phyloP scores from a whole-genome alignment of 2,797 vertebrate genomes.

The Oophaga sylvatica region DNA sequence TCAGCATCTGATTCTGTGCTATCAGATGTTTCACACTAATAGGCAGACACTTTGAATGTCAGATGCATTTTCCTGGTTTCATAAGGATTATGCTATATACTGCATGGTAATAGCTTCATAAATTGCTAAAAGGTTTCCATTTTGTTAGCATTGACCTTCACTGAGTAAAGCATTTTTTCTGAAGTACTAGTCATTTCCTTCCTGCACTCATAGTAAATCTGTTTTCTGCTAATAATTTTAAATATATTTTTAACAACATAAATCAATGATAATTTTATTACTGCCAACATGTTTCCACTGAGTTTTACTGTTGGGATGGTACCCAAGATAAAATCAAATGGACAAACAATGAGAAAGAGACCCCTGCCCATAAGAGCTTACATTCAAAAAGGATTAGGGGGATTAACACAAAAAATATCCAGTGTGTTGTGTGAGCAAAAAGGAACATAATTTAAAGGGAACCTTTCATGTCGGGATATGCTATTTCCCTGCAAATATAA shows the following conservation, averaged over 20 bases:
- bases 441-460: too few relatives aligned
- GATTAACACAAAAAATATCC: too few relatives aligned
- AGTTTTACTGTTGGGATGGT: background rate
- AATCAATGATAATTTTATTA: background rate
- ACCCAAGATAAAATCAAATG: background rate
- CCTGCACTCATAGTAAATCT: background rate
- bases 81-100: conserved; percentile 27
- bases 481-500: too few relatives aligned
- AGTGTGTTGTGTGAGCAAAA: too few relatives aligned
- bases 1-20: background rate
- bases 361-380: too few relatives aligned
- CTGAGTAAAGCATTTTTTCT: background rate
- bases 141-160: conserved; percentile 46
- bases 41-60: background rate
- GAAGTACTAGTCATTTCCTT: conserved; percentile 10
- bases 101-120: conserved; percentile 37
- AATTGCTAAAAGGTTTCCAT: conserved; percentile 49
- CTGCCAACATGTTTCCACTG: background rate
- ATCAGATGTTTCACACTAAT: background rate
- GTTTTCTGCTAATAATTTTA: background rate
- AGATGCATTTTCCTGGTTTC: conserved; percentile 11
- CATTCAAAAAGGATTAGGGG: too few relatives aligned
- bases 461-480: too few relatives aligned
- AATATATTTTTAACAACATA: background rate
- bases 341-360: background rate